These are phyloP conservation scores for Melanostoma scalare DNA, from an alignment of 2,888 invertebrate genomes.

Conservation along the genomic window DNA sequence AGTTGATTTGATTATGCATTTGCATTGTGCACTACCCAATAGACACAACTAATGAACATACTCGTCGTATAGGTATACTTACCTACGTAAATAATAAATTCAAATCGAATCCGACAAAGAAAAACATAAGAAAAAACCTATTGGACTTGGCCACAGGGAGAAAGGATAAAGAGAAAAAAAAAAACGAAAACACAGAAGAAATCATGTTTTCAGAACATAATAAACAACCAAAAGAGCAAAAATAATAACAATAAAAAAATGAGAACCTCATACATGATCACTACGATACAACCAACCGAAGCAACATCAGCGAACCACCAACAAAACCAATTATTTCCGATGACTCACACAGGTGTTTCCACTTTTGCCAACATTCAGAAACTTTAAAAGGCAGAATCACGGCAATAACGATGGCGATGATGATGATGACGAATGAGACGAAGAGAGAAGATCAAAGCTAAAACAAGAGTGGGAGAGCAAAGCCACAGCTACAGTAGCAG, in stretches of 20 bases:
- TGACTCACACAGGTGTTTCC: conserved; percentile 73
- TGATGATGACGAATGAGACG: conserved; percentile 41
- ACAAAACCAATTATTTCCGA: conserved; percentile 66
- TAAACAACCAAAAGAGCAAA: conserved; percentile 48
- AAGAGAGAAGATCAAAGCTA: conserved; percentile 2
- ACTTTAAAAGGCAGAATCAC: conserved; percentile 65
- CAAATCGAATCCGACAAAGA: conserved; percentile 41
- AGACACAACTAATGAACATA: conserved; percentile 60
- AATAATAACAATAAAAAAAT: conserved; percentile 6
- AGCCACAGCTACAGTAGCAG: not conserved
- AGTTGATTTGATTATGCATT: conserved; percentile 25
- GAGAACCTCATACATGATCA: conserved; percentile 36
- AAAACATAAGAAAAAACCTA: conserved; percentile 34
- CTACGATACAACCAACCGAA: conserved; percentile 33
- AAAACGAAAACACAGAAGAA: conserved; percentile 42
- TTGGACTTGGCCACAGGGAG: conserved; percentile 10
- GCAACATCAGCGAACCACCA: conserved; percentile 41
- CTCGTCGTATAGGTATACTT: not conserved
- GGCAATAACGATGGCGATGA: conserved; percentile 45
- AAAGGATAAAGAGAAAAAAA: conserved; percentile 18
- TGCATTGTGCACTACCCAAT: conserved; percentile 32
- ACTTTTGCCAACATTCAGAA: conserved; percentile 72
- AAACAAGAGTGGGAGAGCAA: conserved; percentile 30
- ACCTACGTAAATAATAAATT: conserved; percentile 44
- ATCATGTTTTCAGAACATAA: conserved; percentile 70